phyloP scores from a whole-genome alignment of 1,140 invertebrate species.

The Ladona fulva region DNA sequence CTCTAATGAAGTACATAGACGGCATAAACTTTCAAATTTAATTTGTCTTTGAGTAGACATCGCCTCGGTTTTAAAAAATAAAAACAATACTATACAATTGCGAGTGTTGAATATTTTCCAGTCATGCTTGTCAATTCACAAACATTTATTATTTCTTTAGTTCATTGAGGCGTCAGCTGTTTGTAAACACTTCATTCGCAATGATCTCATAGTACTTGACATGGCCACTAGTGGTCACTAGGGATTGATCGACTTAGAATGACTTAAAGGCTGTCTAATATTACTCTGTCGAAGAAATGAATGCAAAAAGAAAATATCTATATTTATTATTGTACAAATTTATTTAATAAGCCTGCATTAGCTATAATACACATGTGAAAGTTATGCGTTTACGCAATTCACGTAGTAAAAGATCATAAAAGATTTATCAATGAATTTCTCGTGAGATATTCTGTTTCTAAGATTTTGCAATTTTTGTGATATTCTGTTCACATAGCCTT shows the following conservation, averaged over 20 bases:
- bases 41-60: not conserved
- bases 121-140: not conserved
- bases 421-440: too few species aligned
- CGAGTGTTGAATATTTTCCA: not conserved
- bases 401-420: too few species aligned
- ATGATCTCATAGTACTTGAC: not conserved
- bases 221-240: not conserved
- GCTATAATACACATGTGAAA: too few species aligned
- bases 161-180: not conserved
- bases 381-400: too few species aligned
- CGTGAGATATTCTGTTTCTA: too few species aligned
- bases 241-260: not conserved
- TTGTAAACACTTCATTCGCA: not conserved
- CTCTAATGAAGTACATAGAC: not conserved
- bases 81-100: not conserved
- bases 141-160: not conserved
- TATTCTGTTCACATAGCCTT: too few species aligned
- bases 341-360: too few species aligned
- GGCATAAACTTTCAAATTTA: not conserved
- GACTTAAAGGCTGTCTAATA: not conserved
- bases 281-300: not conserved
- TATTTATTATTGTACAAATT: too few species aligned
- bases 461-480: too few species aligned
- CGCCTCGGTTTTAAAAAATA: not conserved
- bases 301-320: too few species aligned